Evolutionary conservation across 2,113 vertebrate genomes (phyloP).

Genomic region (Plecotus auritus): DNA sequence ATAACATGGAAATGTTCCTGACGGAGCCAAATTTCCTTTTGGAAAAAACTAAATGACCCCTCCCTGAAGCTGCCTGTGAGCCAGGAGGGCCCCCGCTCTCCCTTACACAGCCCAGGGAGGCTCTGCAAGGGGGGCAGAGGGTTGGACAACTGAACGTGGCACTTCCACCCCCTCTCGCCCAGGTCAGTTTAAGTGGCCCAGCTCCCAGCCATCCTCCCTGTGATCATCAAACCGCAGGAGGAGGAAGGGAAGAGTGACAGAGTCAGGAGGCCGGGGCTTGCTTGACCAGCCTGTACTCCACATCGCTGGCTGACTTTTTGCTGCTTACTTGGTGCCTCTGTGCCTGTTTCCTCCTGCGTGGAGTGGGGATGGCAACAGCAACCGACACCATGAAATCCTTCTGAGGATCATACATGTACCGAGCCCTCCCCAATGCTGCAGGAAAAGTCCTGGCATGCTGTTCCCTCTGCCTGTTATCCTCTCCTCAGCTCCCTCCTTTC

Average conservation of each 20-base stretch:
- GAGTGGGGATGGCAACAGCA: background rate
- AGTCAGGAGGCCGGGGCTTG: accelerated
- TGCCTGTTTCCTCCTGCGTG: background rate
- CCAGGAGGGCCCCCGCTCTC: background rate
- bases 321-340: background rate
- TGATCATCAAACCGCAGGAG: background rate
- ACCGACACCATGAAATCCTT: background rate
- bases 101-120: background rate
- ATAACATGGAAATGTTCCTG: background rate
- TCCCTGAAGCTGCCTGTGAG: background rate
- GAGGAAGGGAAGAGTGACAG: background rate
- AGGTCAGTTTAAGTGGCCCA: background rate
- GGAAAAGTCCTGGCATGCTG: background rate
- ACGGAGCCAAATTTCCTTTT: constrained; percentile 11
- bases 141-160: background rate
- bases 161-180: background rate
- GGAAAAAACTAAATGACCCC: constrained; percentile 12
- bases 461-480: background rate
- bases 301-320: background rate
- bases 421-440: accelerated
- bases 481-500: background rate
- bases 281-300: background rate
- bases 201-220: background rate
- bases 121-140: background rate
- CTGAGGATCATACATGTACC: accelerated